phyloP scores from a whole-genome alignment of 1,140 invertebrate genomes.

The Drosophila seguyi region DNA sequence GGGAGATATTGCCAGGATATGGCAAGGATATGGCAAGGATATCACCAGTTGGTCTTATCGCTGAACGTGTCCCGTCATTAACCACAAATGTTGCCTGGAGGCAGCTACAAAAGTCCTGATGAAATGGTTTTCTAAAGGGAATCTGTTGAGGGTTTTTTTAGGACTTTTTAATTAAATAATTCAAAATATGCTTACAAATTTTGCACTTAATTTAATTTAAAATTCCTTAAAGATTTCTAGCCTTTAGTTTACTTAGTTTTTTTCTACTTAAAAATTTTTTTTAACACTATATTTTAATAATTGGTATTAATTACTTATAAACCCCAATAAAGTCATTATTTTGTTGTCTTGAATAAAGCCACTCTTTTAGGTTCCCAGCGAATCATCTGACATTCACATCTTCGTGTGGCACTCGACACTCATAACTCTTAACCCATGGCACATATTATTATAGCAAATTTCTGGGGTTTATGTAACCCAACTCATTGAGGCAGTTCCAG shows the following conservation, averaged over 20 bases:
- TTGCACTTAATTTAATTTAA: too few relatives aligned
- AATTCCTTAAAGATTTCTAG: too few relatives aligned
- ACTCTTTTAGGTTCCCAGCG: background rate
- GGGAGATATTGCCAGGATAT: background rate
- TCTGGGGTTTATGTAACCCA: conserved; percentile 7
- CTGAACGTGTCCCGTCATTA: conserved; percentile 44
- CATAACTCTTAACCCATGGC: conserved; percentile 33
- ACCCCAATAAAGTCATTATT: background rate
- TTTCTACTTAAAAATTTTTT: too few relatives aligned
- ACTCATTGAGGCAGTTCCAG: conserved; percentile 20
- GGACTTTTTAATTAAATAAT: background rate
- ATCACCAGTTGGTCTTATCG: conserved; percentile 14
- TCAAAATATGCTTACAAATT: too few relatives aligned
- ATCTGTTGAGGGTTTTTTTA: background rate
- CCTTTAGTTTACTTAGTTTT: too few relatives aligned
- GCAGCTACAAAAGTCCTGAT: background rate
- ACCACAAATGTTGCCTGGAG: conserved; percentile 55
- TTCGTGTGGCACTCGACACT: background rate
- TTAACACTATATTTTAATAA: background rate
- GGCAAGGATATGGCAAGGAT: background rate
- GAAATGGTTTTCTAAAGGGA: background rate
- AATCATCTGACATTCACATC: conserved; percentile 10
- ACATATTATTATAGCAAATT: conserved; percentile 3
- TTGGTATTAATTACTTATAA: background rate
- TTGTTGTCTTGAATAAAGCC: background rate